Percentiles rank a stretch among this genome's conserved stretches.
Conservation (phyloP, 1,140 invertebrate species). For the Eurosta solidaginis region DNA sequence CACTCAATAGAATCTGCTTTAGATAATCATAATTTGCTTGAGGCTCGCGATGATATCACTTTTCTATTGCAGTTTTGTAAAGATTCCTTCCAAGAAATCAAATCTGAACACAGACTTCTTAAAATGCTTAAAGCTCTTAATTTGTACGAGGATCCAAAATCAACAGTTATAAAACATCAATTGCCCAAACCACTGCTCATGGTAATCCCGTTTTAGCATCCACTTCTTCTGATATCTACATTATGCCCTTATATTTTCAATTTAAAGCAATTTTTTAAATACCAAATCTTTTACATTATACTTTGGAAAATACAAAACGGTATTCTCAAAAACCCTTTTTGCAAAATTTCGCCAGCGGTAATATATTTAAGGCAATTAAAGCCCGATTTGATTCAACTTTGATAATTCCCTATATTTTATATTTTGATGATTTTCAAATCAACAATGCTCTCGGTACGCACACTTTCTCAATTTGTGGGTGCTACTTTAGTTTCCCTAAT, state of each 20-base stretch:
- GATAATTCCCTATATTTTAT: constrained; percentile 32
- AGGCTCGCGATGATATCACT: neutral
- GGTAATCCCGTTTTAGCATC: constrained; percentile 21
- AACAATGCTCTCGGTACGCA: constrained; percentile 31
- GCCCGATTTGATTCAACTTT: neutral
- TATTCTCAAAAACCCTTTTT: neutral
- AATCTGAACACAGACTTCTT: constrained; percentile 29
- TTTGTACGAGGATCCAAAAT: constrained; percentile 28
- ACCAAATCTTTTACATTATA: constrained; percentile 27
- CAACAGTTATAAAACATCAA: neutral
- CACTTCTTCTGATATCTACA: neutral
- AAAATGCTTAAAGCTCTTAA: constrained; percentile 29
- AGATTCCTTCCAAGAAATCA: too few relatives aligned
- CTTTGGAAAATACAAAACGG: constrained; percentile 20
- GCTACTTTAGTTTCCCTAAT: constrained; percentile 33
- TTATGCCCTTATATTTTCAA: constrained; percentile 31
- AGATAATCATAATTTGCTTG: neutral
- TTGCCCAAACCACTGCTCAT: neutral
- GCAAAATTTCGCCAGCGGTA: constrained; percentile 22
- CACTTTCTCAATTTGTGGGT: constrained; percentile 28
- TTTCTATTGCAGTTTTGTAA: constrained; percentile 24
- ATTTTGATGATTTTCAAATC: constrained; percentile 34
- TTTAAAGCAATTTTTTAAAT: constrained; percentile 35
- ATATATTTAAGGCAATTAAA: constrained; percentile 15
- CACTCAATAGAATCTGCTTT: neutral